These are phyloP conservation scores for Eurois occulta DNA, from an alignment of 2,888 invertebrate genomes.

Conservation along the genomic window DNA sequence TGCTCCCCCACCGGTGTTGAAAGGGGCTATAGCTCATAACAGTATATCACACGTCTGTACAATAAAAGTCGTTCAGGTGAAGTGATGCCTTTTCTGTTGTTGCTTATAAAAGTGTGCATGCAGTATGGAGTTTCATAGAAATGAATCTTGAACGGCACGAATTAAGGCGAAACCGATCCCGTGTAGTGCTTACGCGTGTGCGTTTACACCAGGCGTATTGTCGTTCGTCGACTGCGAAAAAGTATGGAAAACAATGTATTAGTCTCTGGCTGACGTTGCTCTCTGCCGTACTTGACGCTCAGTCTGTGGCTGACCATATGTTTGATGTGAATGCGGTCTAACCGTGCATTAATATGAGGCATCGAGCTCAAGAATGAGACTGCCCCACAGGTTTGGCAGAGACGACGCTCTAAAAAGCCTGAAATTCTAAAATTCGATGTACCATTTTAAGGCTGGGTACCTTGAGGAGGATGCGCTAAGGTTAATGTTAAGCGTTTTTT, in stretches of 20 bases:
- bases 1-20: constrained; percentile 25
- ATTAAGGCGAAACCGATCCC: neutral
- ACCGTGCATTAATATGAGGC: constrained; percentile 8
- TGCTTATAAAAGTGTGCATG: neutral
- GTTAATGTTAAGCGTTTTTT: too few species aligned
- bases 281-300: neutral
- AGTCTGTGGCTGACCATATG: neutral
- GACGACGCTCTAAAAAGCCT: neutral
- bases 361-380: constrained; percentile 11
- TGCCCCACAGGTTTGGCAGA: neutral
- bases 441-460: constrained; percentile 1
- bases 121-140: neutral
- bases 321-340: neutral
- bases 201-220: neutral
- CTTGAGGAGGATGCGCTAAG: neutral
- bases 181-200: neutral
- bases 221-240: neutral
- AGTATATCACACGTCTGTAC: constrained; percentile 23
- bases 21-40: constrained; percentile 22
- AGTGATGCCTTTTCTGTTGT: neutral
- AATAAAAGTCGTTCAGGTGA: constrained; percentile 1
- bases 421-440: constrained; percentile 2
- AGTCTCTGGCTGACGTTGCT: neutral
- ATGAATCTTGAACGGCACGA: neutral
- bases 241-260: neutral